Evolutionary conservation across 1,140 invertebrate species (phyloP).

Genomic region (Platorchestia sp.): DNA sequence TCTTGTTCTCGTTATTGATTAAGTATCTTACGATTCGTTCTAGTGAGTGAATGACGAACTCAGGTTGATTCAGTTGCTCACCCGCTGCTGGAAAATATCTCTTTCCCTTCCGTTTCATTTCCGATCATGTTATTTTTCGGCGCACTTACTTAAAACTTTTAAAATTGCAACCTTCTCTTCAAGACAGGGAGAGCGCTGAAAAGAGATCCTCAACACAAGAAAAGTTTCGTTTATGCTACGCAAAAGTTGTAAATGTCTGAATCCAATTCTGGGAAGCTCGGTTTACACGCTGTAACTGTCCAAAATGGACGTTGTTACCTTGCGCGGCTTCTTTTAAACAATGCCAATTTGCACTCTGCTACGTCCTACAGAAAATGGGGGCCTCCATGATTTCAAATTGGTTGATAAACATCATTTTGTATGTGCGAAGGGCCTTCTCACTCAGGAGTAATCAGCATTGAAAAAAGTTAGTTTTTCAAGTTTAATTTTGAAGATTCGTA

Average conservation of each 20-base stretch:
- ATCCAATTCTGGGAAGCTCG: not conserved
- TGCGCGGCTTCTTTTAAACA: not conserved
- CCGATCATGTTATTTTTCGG: not conserved
- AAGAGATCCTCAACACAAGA: not conserved
- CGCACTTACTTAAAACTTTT: not conserved
- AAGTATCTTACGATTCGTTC: not conserved
- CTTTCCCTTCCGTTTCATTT: not conserved
- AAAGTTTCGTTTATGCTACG: conserved; percentile 1
- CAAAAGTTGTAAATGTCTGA: not conserved
- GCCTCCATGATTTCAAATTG: not conserved
- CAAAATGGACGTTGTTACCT: not conserved
- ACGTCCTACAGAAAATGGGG: not conserved
- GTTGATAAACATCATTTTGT: not conserved
- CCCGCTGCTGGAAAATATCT: not conserved
- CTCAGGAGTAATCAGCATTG: not conserved
- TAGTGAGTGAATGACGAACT: not conserved
- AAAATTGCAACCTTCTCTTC: not conserved
- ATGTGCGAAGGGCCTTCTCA: not conserved
- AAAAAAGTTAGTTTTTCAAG: too few species aligned
- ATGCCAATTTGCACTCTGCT: not conserved
- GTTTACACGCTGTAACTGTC: not conserved
- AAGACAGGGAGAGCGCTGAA: not conserved
- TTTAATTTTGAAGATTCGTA: too few species aligned
- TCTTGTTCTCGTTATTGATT: not conserved
- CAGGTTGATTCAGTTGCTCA: not conserved